Percentiles rank a stretch among this genome's conserved stretches.
phyloP scores from a whole-genome alignment of 2,888 invertebrate genomes.

The Dicranocentrus wangi region DNA sequence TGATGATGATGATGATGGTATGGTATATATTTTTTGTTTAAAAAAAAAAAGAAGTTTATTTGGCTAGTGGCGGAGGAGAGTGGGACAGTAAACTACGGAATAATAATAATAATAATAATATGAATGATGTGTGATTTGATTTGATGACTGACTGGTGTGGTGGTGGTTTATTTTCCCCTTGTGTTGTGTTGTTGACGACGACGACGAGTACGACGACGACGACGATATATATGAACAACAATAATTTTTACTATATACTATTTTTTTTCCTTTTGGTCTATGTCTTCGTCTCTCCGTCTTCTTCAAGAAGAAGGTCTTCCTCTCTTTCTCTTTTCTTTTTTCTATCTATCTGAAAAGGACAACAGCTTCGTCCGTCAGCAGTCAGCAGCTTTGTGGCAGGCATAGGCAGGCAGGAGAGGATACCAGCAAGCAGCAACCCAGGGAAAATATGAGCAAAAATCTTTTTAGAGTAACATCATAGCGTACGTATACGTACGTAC shows the following conservation, averaged over 20 bases:
- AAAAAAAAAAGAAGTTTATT: no score
- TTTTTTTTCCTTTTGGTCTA: constrained; percentile 14
- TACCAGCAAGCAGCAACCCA: constrained; percentile 39
- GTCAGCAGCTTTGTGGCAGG: constrained; percentile 50
- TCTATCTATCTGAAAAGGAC: constrained; percentile 10
- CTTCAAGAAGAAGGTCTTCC: background rate
- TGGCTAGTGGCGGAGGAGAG: no score
- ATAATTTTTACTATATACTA: no score
- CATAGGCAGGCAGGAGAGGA: constrained; percentile 22
- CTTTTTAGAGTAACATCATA: no score
- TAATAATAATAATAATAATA: no score
- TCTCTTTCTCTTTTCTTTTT: background rate
- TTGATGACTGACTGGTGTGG: constrained; percentile 26
- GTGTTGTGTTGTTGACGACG: constrained; percentile 26
- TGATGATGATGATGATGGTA: no score
- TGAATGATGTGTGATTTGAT: no score
- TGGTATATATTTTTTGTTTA: no score
- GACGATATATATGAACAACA: no score
- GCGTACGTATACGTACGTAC: no score
- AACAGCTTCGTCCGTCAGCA: constrained; percentile 45
- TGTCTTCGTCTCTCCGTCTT: constrained; percentile 7
- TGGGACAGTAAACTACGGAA: no score
- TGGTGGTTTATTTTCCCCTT: constrained; percentile 41
- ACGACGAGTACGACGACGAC: no score
- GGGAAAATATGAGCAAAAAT: constrained; percentile 47